A percentile compares a stretch with the other conserved stretches of the same genome.
These are phyloP conservation scores for Tribolium freemani DNA, from an alignment of 2,888 invertebrate genomes.

Conservation along the genomic window DNA sequence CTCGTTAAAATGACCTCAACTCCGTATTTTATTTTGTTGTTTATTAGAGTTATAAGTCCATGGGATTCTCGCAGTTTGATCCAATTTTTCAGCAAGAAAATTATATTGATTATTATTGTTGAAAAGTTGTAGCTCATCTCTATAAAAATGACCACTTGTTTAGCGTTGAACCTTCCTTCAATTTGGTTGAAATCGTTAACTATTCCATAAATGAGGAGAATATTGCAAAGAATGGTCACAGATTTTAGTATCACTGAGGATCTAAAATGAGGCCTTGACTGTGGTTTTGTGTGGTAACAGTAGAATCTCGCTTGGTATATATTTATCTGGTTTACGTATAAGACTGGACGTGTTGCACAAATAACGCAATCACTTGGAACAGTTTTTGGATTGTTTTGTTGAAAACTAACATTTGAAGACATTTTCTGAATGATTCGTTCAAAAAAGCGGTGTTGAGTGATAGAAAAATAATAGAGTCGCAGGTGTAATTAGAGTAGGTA, in stretches of 20 bases:
- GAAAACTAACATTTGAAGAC: background rate
- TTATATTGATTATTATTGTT: slow-evolving; percentile 6
- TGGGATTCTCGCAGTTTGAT: slow-evolving; percentile 21
- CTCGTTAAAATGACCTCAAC: slow-evolving; percentile 9
- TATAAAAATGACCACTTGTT: slow-evolving; percentile 10
- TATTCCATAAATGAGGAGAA: slow-evolving; percentile 15
- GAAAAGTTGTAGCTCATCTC: slow-evolving; percentile 2
- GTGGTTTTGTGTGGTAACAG: slow-evolving; percentile 17
- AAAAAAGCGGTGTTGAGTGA: background rate
- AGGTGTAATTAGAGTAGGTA: background rate
- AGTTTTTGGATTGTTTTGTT: background rate
- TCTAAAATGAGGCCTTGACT: slow-evolving; percentile 9
- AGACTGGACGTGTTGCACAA: slow-evolving; percentile 23
- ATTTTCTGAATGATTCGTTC: background rate
- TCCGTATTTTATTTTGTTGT: slow-evolving; percentile 9
- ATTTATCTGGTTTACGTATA: slow-evolving; percentile 19
- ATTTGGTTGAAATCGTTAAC: slow-evolving; percentile 13
- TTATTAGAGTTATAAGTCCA: slow-evolving; percentile 20
- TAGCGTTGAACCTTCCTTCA: background rate
- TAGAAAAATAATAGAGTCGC: background rate
- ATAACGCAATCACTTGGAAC: slow-evolving; percentile 26
- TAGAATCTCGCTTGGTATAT: slow-evolving; percentile 21
- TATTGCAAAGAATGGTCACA: slow-evolving; percentile 1
- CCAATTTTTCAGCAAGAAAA: slow-evolving; percentile 1
- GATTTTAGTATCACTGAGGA: slow-evolving; percentile 2